Conservation (phyloP, 1,140 invertebrate genomes). For the Eumaeus atala region DNA sequence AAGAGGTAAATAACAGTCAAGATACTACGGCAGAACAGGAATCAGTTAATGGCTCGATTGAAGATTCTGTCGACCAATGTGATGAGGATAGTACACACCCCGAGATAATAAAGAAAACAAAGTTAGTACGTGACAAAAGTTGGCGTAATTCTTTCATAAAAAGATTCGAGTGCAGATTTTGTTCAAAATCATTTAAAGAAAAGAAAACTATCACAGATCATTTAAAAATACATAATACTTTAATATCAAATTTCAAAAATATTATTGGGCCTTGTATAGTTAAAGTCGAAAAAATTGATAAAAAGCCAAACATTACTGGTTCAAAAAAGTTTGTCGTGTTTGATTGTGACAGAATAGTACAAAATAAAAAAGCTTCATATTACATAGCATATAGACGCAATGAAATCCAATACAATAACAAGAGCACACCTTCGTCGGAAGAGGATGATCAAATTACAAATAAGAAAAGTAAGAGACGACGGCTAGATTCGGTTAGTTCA, state of each 20-base stretch:
- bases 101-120: conserved; percentile 4
- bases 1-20: no score
- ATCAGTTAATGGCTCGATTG: no score
- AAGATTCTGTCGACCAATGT: conserved; percentile 9
- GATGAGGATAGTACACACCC: background rate
- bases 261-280: conserved; percentile 36
- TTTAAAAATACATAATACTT: conserved; percentile 20
- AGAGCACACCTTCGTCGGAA: conserved; percentile 30
- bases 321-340: conserved; percentile 33
- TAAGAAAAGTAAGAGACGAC: conserved; percentile 29
- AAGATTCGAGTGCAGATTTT: conserved; percentile 41
- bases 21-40: no score
- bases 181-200: conserved; percentile 26
- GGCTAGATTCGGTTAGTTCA: conserved; percentile 43
- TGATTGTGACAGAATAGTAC: conserved; percentile 34
- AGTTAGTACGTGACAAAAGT: background rate
- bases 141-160: conserved; percentile 28
- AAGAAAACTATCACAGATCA: conserved; percentile 29
- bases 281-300: conserved; percentile 36
- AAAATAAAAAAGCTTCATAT: conserved; percentile 30
- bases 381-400: conserved; percentile 27
- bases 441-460: conserved; percentile 20
- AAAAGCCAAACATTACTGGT: conserved; percentile 39
- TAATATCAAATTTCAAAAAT: conserved; percentile 26
- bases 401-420: background rate